A percentile compares a stretch with the other conserved stretches of the same genome.
Conservation (phyloP, 2,888 invertebrate species). For the Melangyna quadrimaculata region DNA sequence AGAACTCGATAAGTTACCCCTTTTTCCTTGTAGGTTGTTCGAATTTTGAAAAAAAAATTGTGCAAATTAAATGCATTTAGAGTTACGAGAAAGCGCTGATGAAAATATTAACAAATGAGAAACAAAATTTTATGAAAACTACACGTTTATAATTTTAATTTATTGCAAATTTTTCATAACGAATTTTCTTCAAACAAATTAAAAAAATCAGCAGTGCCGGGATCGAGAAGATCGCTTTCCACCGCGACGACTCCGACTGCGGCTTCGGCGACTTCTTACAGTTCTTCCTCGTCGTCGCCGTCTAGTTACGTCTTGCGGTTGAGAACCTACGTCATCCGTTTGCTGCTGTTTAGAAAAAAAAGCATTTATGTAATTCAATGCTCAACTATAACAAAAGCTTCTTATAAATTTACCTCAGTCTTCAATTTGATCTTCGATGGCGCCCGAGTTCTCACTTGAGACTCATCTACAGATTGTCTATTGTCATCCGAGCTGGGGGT, state of each 20-base stretch:
- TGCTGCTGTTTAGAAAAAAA: background rate
- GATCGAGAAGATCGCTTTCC: background rate
- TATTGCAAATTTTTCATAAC: background rate
- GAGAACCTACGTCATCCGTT: background rate
- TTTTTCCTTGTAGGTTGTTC: too few relatives aligned
- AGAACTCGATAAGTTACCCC: too few relatives aligned
- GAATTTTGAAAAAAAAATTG: too few relatives aligned
- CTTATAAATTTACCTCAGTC: background rate
- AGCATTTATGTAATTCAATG: background rate
- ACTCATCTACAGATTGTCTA: background rate
- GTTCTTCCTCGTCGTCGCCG: background rate
- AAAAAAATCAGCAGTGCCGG: background rate
- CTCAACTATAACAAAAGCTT: too few relatives aligned
- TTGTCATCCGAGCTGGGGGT: background rate
- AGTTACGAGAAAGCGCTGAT: too few relatives aligned
- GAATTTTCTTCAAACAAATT: background rate
- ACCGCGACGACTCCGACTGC: background rate
- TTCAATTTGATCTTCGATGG: background rate
- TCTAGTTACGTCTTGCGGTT: background rate
- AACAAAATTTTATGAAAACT: background rate
- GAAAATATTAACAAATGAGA: background rate
- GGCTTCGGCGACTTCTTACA: background rate
- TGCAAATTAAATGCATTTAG: too few relatives aligned
- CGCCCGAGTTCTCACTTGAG: background rate
- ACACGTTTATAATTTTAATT: background rate